phyloP scores from a whole-genome alignment of 2,797 vertebrate species.

The Thaleichthys pacificus region DNA sequence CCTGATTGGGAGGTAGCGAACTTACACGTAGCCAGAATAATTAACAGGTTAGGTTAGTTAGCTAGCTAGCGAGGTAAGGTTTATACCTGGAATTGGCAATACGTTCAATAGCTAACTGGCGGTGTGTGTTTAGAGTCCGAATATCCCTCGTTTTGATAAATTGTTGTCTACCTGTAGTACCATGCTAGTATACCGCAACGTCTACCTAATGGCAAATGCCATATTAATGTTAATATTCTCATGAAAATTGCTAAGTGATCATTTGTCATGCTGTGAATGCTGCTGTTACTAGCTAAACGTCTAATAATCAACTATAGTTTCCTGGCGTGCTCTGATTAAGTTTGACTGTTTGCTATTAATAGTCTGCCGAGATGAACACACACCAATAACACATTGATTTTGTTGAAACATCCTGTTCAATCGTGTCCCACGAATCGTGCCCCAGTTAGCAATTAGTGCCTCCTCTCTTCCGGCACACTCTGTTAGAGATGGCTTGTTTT shows the following conservation, averaged over 20 bases:
- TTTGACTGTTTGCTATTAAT: slow-evolving; percentile 11
- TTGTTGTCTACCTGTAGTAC: background rate
- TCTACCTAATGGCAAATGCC: too few relatives aligned
- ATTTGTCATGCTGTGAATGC: background rate
- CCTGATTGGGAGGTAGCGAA: too few relatives aligned
- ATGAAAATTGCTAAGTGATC: background rate
- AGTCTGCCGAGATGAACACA: background rate
- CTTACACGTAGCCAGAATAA: too few relatives aligned
- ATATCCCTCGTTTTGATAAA: background rate
- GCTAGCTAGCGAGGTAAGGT: background rate
- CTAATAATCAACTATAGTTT: background rate
- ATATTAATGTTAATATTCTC: background rate
- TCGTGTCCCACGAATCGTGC: background rate
- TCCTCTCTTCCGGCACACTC: background rate
- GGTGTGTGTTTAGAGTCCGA: background rate
- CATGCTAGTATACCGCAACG: background rate
- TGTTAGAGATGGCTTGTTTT: background rate
- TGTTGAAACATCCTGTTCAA: background rate
- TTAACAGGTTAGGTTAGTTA: background rate
- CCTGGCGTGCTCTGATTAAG: background rate
- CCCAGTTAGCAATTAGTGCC: background rate
- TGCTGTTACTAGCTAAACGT: background rate
- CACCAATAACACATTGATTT: slow-evolving; percentile 1
- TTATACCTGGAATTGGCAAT: background rate
- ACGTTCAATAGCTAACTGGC: background rate